Base-by-base conservation (phyloP, 2,113 vertebrate species). In the Seriola aureovittata region DNA sequence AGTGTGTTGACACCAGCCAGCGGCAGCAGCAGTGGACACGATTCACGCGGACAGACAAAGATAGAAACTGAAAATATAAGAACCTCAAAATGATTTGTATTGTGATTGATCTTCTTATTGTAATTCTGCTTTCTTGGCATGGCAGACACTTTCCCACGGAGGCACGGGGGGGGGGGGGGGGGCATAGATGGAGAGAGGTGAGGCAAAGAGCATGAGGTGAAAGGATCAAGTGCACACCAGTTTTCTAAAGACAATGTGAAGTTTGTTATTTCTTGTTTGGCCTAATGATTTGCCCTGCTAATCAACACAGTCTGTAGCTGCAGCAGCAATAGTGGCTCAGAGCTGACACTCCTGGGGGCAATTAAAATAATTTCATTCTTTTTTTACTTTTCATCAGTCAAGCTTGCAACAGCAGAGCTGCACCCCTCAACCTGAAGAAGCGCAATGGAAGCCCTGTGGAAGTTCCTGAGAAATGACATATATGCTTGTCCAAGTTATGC, bases 401-500 rank as follows among this genome's bases (percentile, higher is more conserved):
- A 25, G 10, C 23, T 57, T 23, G 9, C 8, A 23, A 52, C 52
- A 55, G 52, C 2, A 25, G 54, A 57, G 10, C 11, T 4, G n/a
- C n/a, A 99, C 48, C 91, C 94, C 17, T 85, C 92, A 8, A 52
- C 52, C 25, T 96, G 95, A 50, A 19, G 4, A 85, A 72, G 10
- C 25, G 14, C 1, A 25, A 16, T 0, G 21, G 52, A 34, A 36
- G 57, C 4, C 23, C 57, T 12, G 59, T 5, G 36, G 54, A 57
- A 25, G 3, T 25, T 57, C 25, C n/a, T 57, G 64, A 23, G 3
- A 82, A 87, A 63, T 19, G 3, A 63, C 46, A 71, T 36, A 52
- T 95, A 97, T 64, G 95, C 95, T 40, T 97, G 97, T 91, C 89
- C 96, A 1, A 95, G 87, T 0, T 99, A 96, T 81, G 92, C 95